A percentile compares a stretch with the other conserved stretches of the same genome.
These are phyloP conservation scores for Lophotis ruficrista DNA, from an alignment of 2,113 vertebrate genomes.

Conservation along the genomic window DNA sequence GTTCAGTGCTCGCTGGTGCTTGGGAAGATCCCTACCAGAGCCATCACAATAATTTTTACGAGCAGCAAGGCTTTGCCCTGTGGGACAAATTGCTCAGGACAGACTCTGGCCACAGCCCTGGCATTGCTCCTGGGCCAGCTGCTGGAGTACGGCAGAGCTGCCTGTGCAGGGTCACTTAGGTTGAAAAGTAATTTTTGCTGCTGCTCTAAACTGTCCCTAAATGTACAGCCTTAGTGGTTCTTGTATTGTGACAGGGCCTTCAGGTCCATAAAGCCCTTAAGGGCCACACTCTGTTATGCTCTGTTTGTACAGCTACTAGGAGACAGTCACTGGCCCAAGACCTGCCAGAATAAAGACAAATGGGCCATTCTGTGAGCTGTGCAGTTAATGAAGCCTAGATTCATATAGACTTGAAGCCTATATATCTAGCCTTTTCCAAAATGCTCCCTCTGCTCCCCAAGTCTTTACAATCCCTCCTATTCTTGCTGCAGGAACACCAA, in stretches of 20 bases:
- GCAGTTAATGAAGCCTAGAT: background rate
- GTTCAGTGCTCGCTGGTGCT: background rate
- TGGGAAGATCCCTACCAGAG: background rate
- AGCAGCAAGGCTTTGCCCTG: background rate
- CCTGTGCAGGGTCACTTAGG: background rate
- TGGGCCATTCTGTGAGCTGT: background rate
- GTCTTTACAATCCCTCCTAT: background rate
- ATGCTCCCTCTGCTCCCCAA: background rate
- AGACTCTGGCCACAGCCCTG: background rate
- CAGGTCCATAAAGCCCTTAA: background rate
- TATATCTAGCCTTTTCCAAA: background rate
- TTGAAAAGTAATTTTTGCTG: background rate
- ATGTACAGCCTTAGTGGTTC: background rate
- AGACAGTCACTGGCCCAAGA: background rate
- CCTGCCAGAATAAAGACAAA: background rate
- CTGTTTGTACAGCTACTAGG: background rate
- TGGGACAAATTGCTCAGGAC: background rate
- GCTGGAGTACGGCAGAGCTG: rapidly evolving
- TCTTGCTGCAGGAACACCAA: background rate
- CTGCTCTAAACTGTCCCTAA: background rate
- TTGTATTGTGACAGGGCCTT: background rate
- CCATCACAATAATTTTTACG: background rate
- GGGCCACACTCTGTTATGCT: background rate
- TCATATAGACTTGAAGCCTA: background rate
- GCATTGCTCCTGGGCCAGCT: background rate